Conservation (phyloP, 2,888 invertebrate genomes). For the Cinara cedri region DNA sequence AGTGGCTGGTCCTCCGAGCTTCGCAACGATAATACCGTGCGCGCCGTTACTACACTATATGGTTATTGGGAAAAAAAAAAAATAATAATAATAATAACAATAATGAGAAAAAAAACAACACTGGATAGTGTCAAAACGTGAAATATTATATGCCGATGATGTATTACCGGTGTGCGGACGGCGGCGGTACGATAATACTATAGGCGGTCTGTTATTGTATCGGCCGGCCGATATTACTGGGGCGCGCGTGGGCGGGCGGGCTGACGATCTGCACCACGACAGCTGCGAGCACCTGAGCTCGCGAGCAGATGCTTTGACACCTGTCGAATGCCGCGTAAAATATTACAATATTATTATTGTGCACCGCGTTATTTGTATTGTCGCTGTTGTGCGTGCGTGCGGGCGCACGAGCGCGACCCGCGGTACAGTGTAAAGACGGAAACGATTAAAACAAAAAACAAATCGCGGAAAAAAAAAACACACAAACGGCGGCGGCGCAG, state of each 20-base stretch:
- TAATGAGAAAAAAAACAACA: no score
- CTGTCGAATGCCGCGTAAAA: slow-evolving; percentile 14
- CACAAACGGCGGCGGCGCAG: neutral
- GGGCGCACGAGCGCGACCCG: neutral
- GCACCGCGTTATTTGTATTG: no score
- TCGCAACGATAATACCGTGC: neutral
- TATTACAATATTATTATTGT: neutral
- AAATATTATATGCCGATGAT: no score
- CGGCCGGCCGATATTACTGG: no score
- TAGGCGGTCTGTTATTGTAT: no score
- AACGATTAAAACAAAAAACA: neutral
- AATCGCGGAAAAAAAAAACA: slow-evolving; percentile 1
- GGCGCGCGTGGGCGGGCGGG: neutral
- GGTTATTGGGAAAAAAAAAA: no score
- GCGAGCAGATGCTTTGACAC: slow-evolving; percentile 40
- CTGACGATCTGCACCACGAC: neutral
- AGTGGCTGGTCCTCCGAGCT: no score
- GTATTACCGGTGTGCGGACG: no score
- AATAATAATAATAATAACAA: no score
- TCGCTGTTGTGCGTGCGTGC: neutral
- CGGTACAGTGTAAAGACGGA: neutral
- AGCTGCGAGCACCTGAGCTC: neutral
- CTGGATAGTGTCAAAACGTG: no score
- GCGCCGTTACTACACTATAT: neutral
- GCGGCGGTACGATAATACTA: no score